A percentile compares a stretch with the other conserved stretches of the same genome.
Conservation (phyloP, 2,113 vertebrate genomes). For the Zosterops pallidus region DNA sequence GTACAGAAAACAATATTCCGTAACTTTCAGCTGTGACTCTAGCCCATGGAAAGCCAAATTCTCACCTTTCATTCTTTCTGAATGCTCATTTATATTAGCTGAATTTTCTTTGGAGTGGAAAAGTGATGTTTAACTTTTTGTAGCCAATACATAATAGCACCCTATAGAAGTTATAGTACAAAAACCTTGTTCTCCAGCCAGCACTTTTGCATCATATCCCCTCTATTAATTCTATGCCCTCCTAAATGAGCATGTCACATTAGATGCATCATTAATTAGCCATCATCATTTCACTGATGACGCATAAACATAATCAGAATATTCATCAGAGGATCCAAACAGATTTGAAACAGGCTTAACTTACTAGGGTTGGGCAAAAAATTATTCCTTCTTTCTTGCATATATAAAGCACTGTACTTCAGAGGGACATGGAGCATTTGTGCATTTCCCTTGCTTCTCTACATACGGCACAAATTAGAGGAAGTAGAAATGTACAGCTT, state of each 20-base stretch:
- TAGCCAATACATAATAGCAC: fast-evolving
- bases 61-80: not conserved
- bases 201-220: not conserved
- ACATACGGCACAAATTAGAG: not conserved
- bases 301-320: not conserved
- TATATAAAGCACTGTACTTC: not conserved
- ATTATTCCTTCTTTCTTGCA: not conserved
- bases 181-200: not conserved
- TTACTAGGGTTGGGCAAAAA: not conserved
- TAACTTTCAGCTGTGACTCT: not conserved
- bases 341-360: not conserved
- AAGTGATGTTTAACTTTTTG: not conserved
- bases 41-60: not conserved
- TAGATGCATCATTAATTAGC: not conserved
- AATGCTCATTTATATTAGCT: not conserved
- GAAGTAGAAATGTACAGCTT: not conserved
- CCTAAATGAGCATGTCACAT: not conserved
- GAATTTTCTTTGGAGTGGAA: not conserved
- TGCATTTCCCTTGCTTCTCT: not conserved
- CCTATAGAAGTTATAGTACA: not conserved
- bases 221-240: not conserved
- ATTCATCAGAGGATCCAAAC: not conserved
- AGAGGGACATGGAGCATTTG: not conserved
- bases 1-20: not conserved
- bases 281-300: not conserved